Conservation (phyloP, 2,113 vertebrate genomes). For the Mesembrinibis cayennensis region DNA sequence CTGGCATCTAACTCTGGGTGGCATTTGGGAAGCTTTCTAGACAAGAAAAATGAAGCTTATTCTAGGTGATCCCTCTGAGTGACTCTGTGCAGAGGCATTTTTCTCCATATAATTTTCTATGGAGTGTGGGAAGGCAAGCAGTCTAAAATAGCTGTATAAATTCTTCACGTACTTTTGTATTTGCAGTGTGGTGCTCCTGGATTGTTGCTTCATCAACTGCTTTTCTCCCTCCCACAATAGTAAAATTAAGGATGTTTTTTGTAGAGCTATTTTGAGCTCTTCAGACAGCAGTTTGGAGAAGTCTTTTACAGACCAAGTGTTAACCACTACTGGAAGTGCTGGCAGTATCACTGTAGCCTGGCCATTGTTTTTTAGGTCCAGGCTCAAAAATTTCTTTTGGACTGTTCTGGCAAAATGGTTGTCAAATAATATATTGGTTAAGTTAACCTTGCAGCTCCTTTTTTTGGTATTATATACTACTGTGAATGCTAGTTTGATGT, state of each 20-base stretch:
- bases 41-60: neutral
- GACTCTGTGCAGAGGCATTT: neutral
- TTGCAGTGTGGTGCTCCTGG: neutral
- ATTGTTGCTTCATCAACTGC: neutral
- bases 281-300: neutral
- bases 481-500: neutral
- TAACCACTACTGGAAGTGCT: neutral
- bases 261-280: neutral
- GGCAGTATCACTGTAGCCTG: neutral
- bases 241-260: neutral
- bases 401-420: neutral
- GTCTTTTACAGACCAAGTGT: neutral
- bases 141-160: neutral
- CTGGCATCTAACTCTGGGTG: neutral
- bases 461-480: neutral
- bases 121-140: neutral
- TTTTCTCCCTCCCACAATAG: neutral
- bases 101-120: neutral
- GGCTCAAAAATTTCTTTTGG: neutral
- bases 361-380: neutral
- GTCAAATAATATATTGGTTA: neutral
- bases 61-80: neutral
- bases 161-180: neutral
- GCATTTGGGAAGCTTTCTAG: neutral
- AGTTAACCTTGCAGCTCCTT: neutral